A percentile compares a stretch with the other conserved stretches of the same genome.
These are phyloP conservation scores for Tachuris rubrigastra DNA, from an alignment of 2,113 vertebrate species.

Conservation along the genomic window DNA sequence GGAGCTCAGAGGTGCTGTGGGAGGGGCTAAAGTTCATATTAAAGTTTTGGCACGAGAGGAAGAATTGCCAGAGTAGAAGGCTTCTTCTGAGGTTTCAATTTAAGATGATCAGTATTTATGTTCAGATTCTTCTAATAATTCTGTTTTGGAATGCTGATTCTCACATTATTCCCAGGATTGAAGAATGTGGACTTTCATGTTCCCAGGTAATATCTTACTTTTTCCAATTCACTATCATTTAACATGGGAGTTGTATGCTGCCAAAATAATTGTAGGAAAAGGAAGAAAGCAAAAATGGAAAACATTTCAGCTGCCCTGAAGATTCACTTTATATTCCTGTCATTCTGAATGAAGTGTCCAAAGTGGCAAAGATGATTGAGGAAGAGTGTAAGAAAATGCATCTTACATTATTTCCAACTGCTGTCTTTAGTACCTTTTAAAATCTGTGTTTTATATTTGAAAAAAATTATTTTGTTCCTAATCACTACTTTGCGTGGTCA, in stretches of 20 bases:
- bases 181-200: conserved; percentile 71
- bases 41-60: conserved; percentile 56
- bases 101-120: conserved; percentile 34
- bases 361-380: background rate
- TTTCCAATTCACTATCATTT: background rate
- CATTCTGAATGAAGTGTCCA: background rate
- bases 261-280: background rate
- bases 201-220: conserved; percentile 67
- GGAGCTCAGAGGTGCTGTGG: conserved; percentile 61
- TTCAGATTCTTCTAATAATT: conserved; percentile 44
- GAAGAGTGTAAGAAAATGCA: background rate
- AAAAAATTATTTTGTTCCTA: background rate
- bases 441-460: background rate
- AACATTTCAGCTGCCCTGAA: background rate
- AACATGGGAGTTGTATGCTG: background rate
- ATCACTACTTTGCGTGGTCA: background rate
- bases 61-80: conserved; percentile 54
- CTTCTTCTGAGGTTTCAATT: conserved; percentile 14
- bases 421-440: background rate
- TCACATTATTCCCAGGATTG: conserved; percentile 68
- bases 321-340: background rate
- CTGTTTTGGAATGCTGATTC: conserved; percentile 47
- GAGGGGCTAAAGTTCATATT: conserved; percentile 53
- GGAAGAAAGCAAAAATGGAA: background rate
- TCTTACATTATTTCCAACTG: background rate